Evolutionary conservation across 2,797 vertebrate species (phyloP).

Genomic region (Peromyscus aztecus): DNA sequence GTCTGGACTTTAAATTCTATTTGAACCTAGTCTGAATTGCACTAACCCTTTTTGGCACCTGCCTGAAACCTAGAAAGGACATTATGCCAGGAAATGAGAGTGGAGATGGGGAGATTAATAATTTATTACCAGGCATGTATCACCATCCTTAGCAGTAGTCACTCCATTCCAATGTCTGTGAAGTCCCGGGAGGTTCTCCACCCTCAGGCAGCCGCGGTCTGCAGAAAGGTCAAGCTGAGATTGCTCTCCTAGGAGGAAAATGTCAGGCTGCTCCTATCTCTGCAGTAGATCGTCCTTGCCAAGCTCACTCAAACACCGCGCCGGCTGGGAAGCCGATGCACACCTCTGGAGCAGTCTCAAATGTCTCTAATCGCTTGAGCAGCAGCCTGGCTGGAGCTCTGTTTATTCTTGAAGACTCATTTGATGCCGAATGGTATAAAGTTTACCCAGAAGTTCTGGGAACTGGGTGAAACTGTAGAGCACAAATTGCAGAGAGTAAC

Average conservation of each 20-base stretch:
- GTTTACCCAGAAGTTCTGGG: neutral
- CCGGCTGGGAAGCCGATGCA: no score
- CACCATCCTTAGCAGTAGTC: neutral
- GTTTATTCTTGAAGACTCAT: neutral
- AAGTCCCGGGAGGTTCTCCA: neutral
- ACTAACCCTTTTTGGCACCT: constrained; percentile 8
- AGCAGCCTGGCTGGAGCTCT: neutral
- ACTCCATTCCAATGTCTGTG: neutral
- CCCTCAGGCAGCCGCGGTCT: neutral
- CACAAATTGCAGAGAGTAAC: neutral
- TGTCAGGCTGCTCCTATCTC: constrained; percentile 35
- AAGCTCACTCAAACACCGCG: neutral
- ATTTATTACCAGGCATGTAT: neutral
- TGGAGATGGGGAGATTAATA: constrained; percentile 12
- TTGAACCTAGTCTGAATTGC: neutral
- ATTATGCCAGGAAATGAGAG: neutral
- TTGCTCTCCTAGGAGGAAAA: neutral
- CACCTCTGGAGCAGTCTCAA: neutral
- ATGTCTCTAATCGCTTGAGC: neutral
- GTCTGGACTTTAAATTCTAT: constrained; percentile 38
- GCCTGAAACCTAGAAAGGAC: constrained; percentile 28
- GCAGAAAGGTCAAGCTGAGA: constrained; percentile 10
- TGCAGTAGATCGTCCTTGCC: neutral
- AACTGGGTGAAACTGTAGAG: neutral
- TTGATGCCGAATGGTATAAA: neutral